Conservation (phyloP, 2,113 vertebrate species). For the Tinamus guttatus region DNA sequence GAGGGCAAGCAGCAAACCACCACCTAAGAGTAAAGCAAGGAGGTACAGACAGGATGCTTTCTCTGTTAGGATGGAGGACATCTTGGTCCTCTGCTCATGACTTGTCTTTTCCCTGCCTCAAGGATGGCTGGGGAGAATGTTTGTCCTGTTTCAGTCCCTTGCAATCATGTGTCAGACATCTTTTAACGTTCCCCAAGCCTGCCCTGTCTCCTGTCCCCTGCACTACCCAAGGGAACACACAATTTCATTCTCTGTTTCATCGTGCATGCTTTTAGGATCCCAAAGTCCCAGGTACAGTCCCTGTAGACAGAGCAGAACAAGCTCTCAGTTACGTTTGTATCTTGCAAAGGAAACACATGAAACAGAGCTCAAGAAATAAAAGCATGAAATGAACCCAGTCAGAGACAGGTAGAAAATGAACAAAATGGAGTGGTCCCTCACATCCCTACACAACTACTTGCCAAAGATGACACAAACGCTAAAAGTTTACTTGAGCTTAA, state of each 20-base stretch:
- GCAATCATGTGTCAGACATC: background rate
- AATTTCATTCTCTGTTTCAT: background rate
- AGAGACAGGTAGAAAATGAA: background rate
- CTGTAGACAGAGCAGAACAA: background rate
- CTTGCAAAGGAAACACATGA: background rate
- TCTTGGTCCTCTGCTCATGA: background rate
- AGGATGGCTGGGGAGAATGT: background rate
- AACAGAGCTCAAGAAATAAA: background rate
- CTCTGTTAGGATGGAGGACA: background rate
- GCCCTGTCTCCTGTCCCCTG: background rate
- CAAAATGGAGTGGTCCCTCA: background rate
- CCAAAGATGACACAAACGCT: background rate
- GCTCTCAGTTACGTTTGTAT: background rate
- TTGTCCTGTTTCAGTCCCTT: background rate
- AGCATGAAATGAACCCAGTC: background rate
- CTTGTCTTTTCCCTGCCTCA: background rate
- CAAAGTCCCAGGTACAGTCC: background rate
- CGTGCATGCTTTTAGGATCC: background rate
- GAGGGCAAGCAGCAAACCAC: background rate
- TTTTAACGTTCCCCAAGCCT: background rate
- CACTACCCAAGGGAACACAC: background rate
- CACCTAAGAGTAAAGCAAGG: background rate
- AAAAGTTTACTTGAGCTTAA: background rate
- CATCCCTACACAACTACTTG: background rate
- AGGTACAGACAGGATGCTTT: background rate